Percentiles rank a stretch among this genome's conserved stretches.
These are phyloP conservation scores for Poeciliopsis prolifica DNA, from an alignment of 2,113 vertebrate species.

Conservation along the genomic window DNA sequence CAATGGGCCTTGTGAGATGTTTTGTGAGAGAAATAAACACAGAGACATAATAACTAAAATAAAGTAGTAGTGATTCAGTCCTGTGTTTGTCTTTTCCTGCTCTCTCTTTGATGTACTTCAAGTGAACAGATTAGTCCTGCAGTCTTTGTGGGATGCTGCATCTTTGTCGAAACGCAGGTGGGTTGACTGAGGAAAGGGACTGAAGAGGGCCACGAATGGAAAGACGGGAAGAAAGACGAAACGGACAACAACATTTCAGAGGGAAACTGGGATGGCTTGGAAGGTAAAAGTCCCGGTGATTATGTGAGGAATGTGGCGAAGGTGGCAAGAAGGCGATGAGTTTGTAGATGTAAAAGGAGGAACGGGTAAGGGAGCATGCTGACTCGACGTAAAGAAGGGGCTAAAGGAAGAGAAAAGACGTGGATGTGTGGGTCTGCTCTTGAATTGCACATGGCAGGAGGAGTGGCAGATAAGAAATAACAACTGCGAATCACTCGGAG, in stretches of 20 bases:
- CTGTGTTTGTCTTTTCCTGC: constrained; percentile 14
- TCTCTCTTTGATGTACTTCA: constrained; percentile 38
- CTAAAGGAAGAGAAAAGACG: constrained; percentile 12
- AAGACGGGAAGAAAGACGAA: constrained; percentile 17
- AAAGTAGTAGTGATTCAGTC: constrained; percentile 4
- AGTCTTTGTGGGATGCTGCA: constrained; percentile 56
- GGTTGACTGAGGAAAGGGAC: constrained; percentile 65
- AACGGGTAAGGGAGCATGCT: neutral
- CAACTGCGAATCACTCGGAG: constrained; percentile 69
- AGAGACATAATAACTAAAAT: constrained; percentile 34
- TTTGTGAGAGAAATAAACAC: constrained; percentile 42
- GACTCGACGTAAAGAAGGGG: constrained; percentile 21
- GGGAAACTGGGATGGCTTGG: neutral
- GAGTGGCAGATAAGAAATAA: constrained; percentile 68
- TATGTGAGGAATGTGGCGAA: constrained; percentile 11
- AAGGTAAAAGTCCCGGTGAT: neutral
- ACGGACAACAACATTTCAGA: constrained; percentile 15
- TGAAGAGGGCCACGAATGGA: constrained; percentile 24
- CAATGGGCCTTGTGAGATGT: constrained; percentile 33
- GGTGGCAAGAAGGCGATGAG: constrained; percentile 17
- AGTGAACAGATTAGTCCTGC: constrained; percentile 62
- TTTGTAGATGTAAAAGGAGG: constrained; percentile 10
- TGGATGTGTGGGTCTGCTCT: constrained; percentile 27
- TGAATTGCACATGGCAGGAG: constrained; percentile 40
- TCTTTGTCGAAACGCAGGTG: constrained; percentile 57